A percentile compares a stretch with the other conserved stretches of the same genome.
Evolutionary conservation across 2,888 invertebrate species (phyloP).

Genomic region (Nomada flava): DNA sequence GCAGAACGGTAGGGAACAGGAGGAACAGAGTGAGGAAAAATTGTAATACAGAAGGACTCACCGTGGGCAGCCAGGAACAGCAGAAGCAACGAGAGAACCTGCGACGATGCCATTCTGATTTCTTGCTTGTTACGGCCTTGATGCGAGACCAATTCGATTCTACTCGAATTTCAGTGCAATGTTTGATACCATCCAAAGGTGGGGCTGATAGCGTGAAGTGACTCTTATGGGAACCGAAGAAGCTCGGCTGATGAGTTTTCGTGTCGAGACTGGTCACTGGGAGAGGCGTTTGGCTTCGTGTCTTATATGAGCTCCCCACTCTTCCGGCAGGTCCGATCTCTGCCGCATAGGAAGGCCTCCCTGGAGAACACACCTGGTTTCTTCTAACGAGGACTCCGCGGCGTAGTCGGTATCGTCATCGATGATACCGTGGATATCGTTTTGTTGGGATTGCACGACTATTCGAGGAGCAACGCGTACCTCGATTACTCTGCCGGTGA

Average conservation of each 20-base stretch:
- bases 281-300: constrained; percentile 83
- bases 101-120: constrained; percentile 76
- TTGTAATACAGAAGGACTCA: constrained; percentile 70
- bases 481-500: not conserved
- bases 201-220: constrained; percentile 41
- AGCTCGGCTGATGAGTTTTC: constrained; percentile 83
- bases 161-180: constrained; percentile 58
- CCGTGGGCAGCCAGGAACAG: constrained; percentile 78
- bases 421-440: constrained; percentile 36
- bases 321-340: constrained; percentile 74
- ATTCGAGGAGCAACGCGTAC: not conserved
- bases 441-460: too few species aligned
- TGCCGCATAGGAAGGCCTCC: constrained; percentile 78
- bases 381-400: constrained; percentile 66
- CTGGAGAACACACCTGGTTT: constrained; percentile 77
- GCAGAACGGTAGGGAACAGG: not conserved
- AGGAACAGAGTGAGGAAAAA: not conserved
- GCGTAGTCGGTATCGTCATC: constrained; percentile 24
- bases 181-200: constrained; percentile 65
- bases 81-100: constrained; percentile 76
- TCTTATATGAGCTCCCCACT: constrained; percentile 84
- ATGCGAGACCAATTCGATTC: constrained; percentile 35
- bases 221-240: constrained; percentile 73
- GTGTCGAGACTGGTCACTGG: constrained; percentile 83
- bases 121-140: constrained; percentile 60